Base-by-base conservation (phyloP, 30 jellyfish, hydroid and myxozoan genomes). In the Sanderia malayensis region DNA sequence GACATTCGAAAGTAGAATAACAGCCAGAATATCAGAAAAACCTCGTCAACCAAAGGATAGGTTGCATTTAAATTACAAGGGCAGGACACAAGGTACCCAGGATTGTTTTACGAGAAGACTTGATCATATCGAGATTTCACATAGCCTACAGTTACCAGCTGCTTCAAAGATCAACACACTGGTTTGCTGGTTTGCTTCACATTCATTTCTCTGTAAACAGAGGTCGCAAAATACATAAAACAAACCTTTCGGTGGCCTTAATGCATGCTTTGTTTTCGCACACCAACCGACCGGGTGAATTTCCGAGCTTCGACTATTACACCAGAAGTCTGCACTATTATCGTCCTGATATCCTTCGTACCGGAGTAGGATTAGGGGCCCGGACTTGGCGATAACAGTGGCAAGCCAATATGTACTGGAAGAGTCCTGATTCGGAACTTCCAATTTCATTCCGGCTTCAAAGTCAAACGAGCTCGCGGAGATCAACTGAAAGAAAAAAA, bases 261-360 rank as follows among this genome's bases (percentile, higher is more conserved):
- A 67, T 2, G 97, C 94, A 33, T 83, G 97, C 46, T 82, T 82
- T 23, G 87, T 89, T 47, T 87, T 75, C 27, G 97, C 90, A 89
- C 97, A 89, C 97, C 97, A 89, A 6, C 97, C 97, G 20, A 89
- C 97, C 58, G 97, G 97, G 58, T 89, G 97, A 62, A 89, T 76
- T 17, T 82, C 95, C 41, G 85, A 90, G 79, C 96, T 70, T 34
- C 58, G 82, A 22, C 92, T 69, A 63, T 82, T 89, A 59, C 86
- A 72, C 97, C 97, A 89, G 58, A 89, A 89, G 66, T 89, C 97
- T 0, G 89, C 95, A 47, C 83, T 82, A 55, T 79, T 89, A 27
- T 74, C 81, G 10, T 75, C 89, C 44, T 89, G 88, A 77, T 82
- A 89, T 29, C 97, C 97, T 53, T 89, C 97, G 70, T 82, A 89